Conservation (phyloP, 2,797 vertebrate species). For the Manis crassicaudata region DNA sequence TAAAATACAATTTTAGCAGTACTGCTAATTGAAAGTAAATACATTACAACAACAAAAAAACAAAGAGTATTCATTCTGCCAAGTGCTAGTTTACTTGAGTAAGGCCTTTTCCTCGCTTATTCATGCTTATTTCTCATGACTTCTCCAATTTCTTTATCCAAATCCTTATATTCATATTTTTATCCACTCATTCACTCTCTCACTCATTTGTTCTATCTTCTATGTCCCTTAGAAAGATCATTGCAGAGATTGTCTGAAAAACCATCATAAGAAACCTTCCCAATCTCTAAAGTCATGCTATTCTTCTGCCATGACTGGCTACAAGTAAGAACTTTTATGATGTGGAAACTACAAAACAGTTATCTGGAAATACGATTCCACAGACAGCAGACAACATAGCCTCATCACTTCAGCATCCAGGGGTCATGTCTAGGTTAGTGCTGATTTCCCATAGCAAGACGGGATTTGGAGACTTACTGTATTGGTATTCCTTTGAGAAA, state of each 20-base stretch:
- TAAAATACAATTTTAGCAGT: neutral
- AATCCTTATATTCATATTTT: neutral
- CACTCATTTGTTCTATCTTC: neutral
- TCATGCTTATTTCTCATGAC: neutral
- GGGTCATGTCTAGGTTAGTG: neutral
- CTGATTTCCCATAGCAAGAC: neutral
- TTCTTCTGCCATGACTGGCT: neutral
- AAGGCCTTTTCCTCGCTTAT: neutral
- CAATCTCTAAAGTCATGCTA: neutral
- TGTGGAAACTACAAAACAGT: neutral
- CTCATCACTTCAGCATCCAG: neutral
- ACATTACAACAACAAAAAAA: neutral
- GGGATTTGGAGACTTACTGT: fast-evolving
- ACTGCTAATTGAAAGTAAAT: slow-evolving; percentile 42
- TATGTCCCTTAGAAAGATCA: no score
- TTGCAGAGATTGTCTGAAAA: neutral
- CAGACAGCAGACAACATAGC: neutral
- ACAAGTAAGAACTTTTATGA: neutral
- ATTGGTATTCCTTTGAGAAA: neutral
- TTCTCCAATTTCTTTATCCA: neutral
- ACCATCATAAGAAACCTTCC: neutral
- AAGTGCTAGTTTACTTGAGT: neutral
- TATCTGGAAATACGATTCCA: neutral
- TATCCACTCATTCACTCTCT: neutral
- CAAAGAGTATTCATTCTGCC: neutral